Evolutionary conservation across 2,797 vertebrate species (phyloP), one percentile per base, ranked within the genome.

Genomic region (Darevskia mixta): DNA sequence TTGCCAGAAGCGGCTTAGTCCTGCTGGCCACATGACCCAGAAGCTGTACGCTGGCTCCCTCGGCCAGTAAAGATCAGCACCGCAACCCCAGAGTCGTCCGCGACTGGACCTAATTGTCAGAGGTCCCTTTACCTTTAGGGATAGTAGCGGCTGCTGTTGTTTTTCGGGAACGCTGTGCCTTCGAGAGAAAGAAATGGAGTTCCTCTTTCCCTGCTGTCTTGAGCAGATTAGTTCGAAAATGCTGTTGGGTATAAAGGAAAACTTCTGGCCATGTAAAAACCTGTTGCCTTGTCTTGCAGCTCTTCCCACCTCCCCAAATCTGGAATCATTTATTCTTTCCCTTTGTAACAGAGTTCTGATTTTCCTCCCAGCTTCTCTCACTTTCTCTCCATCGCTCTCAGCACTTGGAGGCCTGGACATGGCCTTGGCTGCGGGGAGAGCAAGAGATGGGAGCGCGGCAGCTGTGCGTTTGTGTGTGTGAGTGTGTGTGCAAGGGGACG

Each of bases 311-410:
- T 18, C 29, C 29, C 45, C 8, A 82, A 71, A 88, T 78, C 73
- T 88, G 64, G 66, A 71, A 69, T 78, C 38, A 32, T 41, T 67
- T 73, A 25, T 84, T 75, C 10, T 25, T n/a, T 29, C 32, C 43
- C n/a, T 75, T 20, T 27, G 25, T 17, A 85, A 4, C 15, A 58
- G 45, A 35, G 20, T 38, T 45, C 32, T 81, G 80, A 55, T n/a
- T 90, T 15, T 66, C 85, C 10, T 79, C 41, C 4, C 86, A 67
- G 58, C 11, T 86, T 89, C 3, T 11, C 80, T 87, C 45, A 43
- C 41, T 43, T n/a, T 38, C 87, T 76, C 75, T 15, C 58, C 49
- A 78, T n/a, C 1, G 8, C 2, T 0, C 73, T 0, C 49, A 15
- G 27, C 38, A 66, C 2, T n/a, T 45, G 55, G 82, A 41, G 0